These are phyloP conservation scores for Atrichornis clamosus DNA, from an alignment of 2,113 vertebrate genomes.

Conservation along the genomic window DNA sequence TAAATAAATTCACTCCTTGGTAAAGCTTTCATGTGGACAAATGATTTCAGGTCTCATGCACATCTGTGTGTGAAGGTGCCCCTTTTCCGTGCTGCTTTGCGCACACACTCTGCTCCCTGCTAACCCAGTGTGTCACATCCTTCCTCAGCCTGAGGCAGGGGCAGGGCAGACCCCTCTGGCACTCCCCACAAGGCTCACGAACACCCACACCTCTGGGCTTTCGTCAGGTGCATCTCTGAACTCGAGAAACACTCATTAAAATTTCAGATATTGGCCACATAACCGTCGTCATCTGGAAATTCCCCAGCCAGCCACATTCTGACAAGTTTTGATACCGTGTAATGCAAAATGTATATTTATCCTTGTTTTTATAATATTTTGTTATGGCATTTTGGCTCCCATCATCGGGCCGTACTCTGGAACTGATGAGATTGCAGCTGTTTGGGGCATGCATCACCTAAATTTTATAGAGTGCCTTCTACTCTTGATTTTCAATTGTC, in stretches of 20 bases:
- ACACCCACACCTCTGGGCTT: background rate
- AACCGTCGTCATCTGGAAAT: background rate
- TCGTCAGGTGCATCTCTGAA: background rate
- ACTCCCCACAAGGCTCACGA: background rate
- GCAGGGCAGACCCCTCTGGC: background rate
- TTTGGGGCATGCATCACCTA: background rate
- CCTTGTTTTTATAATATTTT: background rate
- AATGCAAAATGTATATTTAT: background rate
- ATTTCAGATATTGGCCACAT: background rate
- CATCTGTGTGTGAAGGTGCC: background rate
- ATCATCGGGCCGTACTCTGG: background rate
- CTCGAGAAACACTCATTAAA: background rate
- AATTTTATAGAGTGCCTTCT: background rate
- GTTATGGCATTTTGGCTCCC: background rate
- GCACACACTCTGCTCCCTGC: background rate
- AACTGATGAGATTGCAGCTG: background rate
- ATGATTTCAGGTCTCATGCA: background rate
- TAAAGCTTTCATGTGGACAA: background rate
- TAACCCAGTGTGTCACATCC: background rate
- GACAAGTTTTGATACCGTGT: background rate
- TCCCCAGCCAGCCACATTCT: background rate
- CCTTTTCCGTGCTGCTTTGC: background rate
- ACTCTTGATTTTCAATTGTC: background rate
- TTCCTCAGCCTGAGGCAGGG: background rate
- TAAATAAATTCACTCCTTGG: background rate